Evolutionary conservation across 1,140 invertebrate genomes (phyloP), one percentile per base, ranked within the genome.

Genomic region (Propsilocerus akamusi): DNA sequence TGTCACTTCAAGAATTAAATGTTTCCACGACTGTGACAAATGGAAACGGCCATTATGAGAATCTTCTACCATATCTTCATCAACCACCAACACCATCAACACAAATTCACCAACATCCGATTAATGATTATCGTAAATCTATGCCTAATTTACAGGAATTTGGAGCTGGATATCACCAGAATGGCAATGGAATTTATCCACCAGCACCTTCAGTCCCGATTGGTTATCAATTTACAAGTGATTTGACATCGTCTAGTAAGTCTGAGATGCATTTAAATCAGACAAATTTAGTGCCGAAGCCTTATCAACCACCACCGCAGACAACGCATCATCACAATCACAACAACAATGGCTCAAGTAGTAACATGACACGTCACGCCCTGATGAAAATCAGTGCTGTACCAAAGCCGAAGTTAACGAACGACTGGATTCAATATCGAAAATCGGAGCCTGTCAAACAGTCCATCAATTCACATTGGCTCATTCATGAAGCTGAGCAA

Each of bases 401-500:
- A 5, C 84, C 84, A 8, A 77, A 80, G 26, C 74, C 78, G 8
- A 72, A 80, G 58, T 73, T 84, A 51, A 78, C 81, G 34, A 61
- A 65, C 49, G 63, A 59, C 5, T 65, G 63, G 63, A 63, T 65
- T 17, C 63, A 64, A 50, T 26, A 47, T 46, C 67, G 75, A 47
- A 80, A 80, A 53, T 74, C 73, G 37, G 77, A 81, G 54, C 72
- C 74, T 5, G 70, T 76, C 49, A 77, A 73, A 56, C 77, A 76
- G 56, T 83, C 81, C 61, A 84, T 83, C 56, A 73, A 74, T 57
- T 83, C 90, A 58, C 86, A 92, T 59, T 91, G 87, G 87, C 71
- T 91, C 5, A 79, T 89, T 59, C 72, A 95, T 78, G 91, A 97
- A 66, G 91, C 91, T 0, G 92, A 96, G 62, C 81, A 91, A 55